Evolutionary conservation across 2,888 invertebrate species (phyloP), one percentile per base, ranked within the genome.

Genomic region (Drosophila parthenogenetica): DNA sequence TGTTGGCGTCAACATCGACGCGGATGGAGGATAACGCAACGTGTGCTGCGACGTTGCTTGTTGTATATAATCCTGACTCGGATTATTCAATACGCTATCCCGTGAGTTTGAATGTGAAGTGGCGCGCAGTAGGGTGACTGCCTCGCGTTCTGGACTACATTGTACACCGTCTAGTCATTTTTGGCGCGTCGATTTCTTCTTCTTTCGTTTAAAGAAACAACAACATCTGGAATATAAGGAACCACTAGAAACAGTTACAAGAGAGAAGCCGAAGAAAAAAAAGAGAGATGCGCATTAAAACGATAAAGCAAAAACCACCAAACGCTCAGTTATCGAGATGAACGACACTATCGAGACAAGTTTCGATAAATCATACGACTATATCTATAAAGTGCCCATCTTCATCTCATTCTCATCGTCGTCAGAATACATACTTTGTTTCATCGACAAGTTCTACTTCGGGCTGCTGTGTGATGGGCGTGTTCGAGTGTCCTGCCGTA

Each of bases 131-230:
- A 94, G 92, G 69, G 94, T 94, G 69, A 94, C 94, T 79, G 94
- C 94, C 90, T 94, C 94, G 90, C 94, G 93, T 92, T 94, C 94
- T 90, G 94, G 94, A 92, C 94, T 94, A 92, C 94, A 94, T 92
- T 94, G 94, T 90, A 94, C 94, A 92, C 94, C 94, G 91, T 94
- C 95, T 95, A 96, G 96, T 97, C 96, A 97, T 95, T 97, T 97
- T 93, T 96, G 96, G 92, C 96, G 95, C 81, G 95, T 95, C 92
- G 96, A 96, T 95, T 98, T 98, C 96, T 98, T 98, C 97, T 98
- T 98, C 97, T 98, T 98, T 93, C 98, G 96, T 94, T 98, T 98
- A 95, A 98, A 98, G 95, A 98, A 99, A 94, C 98, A 99, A 94
- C 99, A 99, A 95, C 98, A 98, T 94, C 98, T 98, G 90, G 73